Conservation (phyloP, 2,888 invertebrate species). For the Drosophila affinis region DNA sequence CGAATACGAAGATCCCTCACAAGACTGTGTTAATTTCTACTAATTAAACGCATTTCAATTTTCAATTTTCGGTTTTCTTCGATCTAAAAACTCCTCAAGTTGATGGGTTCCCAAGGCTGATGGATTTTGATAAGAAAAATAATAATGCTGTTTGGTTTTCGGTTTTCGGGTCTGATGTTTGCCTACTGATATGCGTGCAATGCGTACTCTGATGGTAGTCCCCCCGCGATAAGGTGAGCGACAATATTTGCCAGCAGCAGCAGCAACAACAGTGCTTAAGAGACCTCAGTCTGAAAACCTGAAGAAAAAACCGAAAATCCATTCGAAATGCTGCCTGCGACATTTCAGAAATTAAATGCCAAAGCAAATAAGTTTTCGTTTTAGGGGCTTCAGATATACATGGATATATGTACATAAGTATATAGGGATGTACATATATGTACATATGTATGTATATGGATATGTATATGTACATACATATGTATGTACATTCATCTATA, state of each 20-base stretch:
- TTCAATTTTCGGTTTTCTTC: constrained; percentile 11
- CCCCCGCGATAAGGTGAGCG: constrained; percentile 56
- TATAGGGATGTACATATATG: constrained; percentile 12
- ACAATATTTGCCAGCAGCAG: constrained; percentile 53
- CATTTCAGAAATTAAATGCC: constrained; percentile 69
- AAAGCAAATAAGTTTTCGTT: constrained; percentile 63
- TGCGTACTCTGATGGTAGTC: constrained; percentile 29
- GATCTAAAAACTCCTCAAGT: constrained; percentile 8
- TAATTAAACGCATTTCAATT: constrained; percentile 22
- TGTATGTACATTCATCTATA: constrained; percentile 28
- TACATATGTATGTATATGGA: constrained; percentile 1
- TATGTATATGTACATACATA: constrained; percentile 2
- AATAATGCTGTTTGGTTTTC: constrained; percentile 1
- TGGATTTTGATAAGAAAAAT: constrained; percentile 31
- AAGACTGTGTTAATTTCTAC: constrained; percentile 25
- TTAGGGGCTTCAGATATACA: constrained; percentile 17
- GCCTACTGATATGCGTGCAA: constrained; percentile 59
- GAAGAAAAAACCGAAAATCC: constrained; percentile 33
- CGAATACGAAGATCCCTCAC: constrained; percentile 30
- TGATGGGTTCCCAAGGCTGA: constrained; percentile 30
- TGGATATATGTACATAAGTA: constrained; percentile 21
- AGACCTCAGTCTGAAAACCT: constrained; percentile 21
- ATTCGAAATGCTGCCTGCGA: constrained; percentile 68
- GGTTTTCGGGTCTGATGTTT: constrained; percentile 9
- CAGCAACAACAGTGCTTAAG: constrained; percentile 17